Evolutionary conservation across 2,797 vertebrate species (phyloP), one percentile per base, ranked within the genome.

Genomic region (Strix occidentalis): DNA sequence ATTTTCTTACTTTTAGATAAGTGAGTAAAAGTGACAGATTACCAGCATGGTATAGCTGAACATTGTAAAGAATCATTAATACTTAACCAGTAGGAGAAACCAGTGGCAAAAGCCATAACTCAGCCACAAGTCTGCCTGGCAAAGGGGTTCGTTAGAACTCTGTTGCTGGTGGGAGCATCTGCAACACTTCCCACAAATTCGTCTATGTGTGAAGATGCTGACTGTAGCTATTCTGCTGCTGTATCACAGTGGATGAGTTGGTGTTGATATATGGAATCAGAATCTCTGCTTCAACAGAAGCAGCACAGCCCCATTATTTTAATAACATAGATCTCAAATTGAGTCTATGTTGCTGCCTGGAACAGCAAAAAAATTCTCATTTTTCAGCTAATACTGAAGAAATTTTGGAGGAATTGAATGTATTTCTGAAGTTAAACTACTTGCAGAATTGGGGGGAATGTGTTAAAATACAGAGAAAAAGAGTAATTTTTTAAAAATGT

Each of bases 1-100:
- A 81, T 95, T 95, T 89, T 70, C 84, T 97, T 94, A 74, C 25
- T 87, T 90, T 45, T 2, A 56, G 66, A 10, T 64, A 46, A 53
- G 15, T 17, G 56, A 69, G 16, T 78, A 45, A 50, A 89, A 90
- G 25, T 41, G 75, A 37, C n/a, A 68, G 31, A 53, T 79, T 56
- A 61, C 16, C 79, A 50, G 14, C 37, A 24, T 0, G 2, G 41
- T 57, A n/a, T 19, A 43, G 29, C 37, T 56, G 50, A 84, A 21
- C 57, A 37, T 63, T 25, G 53, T 20, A 37, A 66, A 33, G 45
- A 68, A 51, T 51, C 54, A n/a, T 79, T 76, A 50, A 26, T 39
- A 65, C 10, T 77, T 89, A 35, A 61, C 74, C 56, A 78, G 41
- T 11, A 57, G 45, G 23, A 61, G 87, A 31, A 20, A 53, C 19